phyloP scores from a whole-genome alignment of 30 jellyfish, hydroid and myxozoan genomes.

The Hydra vulgaris region DNA sequence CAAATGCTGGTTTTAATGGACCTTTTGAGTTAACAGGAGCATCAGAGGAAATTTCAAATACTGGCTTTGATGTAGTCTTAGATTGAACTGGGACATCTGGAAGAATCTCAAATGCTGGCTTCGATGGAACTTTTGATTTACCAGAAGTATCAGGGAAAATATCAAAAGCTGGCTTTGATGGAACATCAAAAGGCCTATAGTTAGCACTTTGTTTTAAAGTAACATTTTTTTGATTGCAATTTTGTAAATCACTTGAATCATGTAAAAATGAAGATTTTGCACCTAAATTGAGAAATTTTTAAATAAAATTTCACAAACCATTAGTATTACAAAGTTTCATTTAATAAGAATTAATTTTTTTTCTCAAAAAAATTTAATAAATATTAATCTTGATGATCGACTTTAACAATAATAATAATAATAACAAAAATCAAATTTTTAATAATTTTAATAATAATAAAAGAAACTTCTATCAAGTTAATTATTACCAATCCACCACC shows the following conservation, averaged over 20 bases:
- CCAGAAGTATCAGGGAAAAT: neutral
- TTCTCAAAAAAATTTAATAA: too few relatives aligned
- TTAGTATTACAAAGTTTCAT: too few relatives aligned
- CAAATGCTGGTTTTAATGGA: neutral
- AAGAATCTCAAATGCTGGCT: neutral
- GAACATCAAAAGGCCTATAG: neutral
- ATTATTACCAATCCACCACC: too few relatives aligned
- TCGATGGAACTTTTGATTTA: neutral
- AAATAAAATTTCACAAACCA: too few relatives aligned
- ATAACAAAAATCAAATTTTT: too few relatives aligned
- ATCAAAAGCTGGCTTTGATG: neutral
- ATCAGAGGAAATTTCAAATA: neutral
- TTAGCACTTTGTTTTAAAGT: neutral
- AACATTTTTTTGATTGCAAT: neutral
- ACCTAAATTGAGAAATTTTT: neutral
- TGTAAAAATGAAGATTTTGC: neutral
- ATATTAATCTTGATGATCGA: too few relatives aligned
- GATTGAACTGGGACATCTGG: neutral
- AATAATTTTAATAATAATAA: too few relatives aligned
- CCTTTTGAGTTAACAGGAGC: neutral
- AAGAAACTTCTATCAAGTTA: too few relatives aligned
- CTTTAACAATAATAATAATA: too few relatives aligned
- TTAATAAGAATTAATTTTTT: too few relatives aligned
- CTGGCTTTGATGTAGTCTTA: neutral
- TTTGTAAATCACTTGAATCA: neutral